A percentile compares a stretch with the other conserved stretches of the same genome.
Evolutionary conservation across 2,797 vertebrate species (phyloP).

Genomic region (Tapera naevia): DNA sequence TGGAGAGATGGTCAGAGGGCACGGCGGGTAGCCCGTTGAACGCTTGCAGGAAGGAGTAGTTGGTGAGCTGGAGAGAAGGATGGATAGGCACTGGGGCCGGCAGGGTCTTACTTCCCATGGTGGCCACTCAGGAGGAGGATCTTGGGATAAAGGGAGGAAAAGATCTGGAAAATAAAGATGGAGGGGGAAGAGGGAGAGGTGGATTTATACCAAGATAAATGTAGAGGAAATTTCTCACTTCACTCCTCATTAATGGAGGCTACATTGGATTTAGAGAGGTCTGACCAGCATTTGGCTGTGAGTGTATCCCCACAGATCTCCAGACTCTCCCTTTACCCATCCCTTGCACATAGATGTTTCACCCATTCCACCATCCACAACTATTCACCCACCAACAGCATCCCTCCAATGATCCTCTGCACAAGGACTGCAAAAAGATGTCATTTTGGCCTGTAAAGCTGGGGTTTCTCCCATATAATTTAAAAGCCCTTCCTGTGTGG

Average conservation of each 20-base stretch:
- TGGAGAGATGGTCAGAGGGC: constrained; percentile 90
- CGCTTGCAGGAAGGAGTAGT: constrained; percentile 94
- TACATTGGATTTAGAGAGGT: neutral
- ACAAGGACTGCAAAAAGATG: accelerated
- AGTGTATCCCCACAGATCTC: neutral
- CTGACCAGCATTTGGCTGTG: neutral
- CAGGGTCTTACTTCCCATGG: constrained; percentile 96
- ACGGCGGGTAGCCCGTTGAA: constrained; percentile 88
- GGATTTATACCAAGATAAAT: neutral
- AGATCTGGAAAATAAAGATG: constrained; percentile 51
- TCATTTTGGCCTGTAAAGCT: neutral
- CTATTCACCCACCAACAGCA: neutral
- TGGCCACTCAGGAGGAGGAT: constrained; percentile 3
- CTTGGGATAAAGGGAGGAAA: constrained; percentile 24
- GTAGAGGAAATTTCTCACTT: neutral
- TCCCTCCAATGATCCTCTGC: neutral
- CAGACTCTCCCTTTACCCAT: neutral
- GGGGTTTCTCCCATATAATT: neutral
- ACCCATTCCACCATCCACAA: neutral
- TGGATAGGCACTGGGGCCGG: constrained; percentile 94
- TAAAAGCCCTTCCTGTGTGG: neutral
- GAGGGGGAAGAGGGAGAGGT: neutral
- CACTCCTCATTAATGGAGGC: neutral
- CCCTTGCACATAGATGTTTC: accelerated
- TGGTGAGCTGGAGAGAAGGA: constrained; percentile 92